These are phyloP conservation scores for Apis florea DNA, from an alignment of 1,140 invertebrate species.

Conservation along the genomic window DNA sequence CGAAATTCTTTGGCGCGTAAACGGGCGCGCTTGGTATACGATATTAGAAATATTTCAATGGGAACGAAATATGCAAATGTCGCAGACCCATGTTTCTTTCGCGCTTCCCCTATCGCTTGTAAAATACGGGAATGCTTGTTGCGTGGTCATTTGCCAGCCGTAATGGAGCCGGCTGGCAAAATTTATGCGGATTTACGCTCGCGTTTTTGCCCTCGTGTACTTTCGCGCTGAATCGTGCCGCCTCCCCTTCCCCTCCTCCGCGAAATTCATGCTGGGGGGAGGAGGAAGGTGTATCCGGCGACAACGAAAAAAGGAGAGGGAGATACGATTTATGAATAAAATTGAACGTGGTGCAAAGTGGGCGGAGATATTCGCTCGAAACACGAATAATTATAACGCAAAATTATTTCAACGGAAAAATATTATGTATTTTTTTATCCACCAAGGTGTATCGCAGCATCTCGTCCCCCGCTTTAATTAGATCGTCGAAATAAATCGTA, in stretches of 20 bases:
- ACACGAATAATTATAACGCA: background rate
- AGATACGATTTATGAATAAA: background rate
- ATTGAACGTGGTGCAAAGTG: background rate
- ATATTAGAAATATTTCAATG: slow-evolving; percentile 43
- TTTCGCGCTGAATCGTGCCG: background rate
- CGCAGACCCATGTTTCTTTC: slow-evolving; percentile 27
- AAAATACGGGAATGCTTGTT: slow-evolving; percentile 44
- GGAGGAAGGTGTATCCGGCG: background rate
- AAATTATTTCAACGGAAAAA: background rate
- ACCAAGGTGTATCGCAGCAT: too few species aligned
- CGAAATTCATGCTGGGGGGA: background rate
- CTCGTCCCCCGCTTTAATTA: too few species aligned
- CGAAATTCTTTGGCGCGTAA: background rate
- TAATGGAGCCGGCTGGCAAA: slow-evolving; percentile 33
- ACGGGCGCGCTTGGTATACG: background rate
- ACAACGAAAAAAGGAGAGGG: background rate
- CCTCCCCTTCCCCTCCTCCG: background rate
- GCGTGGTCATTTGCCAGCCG: slow-evolving; percentile 41
- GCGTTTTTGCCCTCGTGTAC: slow-evolving; percentile 30
- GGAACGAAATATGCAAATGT: slow-evolving; percentile 36
- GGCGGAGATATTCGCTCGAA: background rate
- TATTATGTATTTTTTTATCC: background rate
- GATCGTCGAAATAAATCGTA: too few species aligned
- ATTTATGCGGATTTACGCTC: slow-evolving; percentile 22
- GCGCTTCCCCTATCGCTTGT: slow-evolving; percentile 29